Evolutionary conservation across 1,140 invertebrate species (phyloP), one percentile per base, ranked within the genome.

Genomic region (Drosophila subpulchrella): DNA sequence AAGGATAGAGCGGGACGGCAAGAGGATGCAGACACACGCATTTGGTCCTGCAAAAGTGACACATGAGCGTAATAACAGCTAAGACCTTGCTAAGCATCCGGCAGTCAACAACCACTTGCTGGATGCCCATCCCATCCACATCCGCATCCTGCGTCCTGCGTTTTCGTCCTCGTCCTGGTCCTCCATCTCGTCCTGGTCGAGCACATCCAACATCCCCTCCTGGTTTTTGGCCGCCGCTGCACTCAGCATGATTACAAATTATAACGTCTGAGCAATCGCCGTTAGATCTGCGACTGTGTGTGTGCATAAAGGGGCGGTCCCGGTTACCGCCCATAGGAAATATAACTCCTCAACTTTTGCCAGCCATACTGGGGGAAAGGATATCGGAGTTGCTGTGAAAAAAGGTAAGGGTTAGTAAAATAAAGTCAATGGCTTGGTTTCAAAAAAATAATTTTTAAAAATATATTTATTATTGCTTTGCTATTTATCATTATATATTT

Each of bases 11-110:
- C 48, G 54, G 34, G 32, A 46, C 7, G 20, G 20, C n/a, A 10
- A 53, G 24, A 57, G 53, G 38, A 38, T 20, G 34, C n/a, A 70
- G 30, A 34, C 55, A 27, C 70, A 78, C 62, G 59, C 74, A 78
- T 66, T 50, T 55, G 57, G 70, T 53, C 67, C 75, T 77, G 60
- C 56, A 77, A 80, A 74, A 88, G 77, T 89, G 84, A 89, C 84
- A 89, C 84, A 89, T 89, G 84, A 89, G 85, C 84, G 66, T 89
- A 89, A 89, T 89, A 89, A 89, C 84, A 81, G 84, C 84, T 89
- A 89, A 89, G 84, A 84, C 84, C 84, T 89, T 78, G 62, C 80
- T 84, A 89, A 89, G 84, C 84, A 89, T 78, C 80, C 86, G 79
- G 84, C 83, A 88, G 84, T 89, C 84, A 88, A 84, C 84, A 89